Conservation (phyloP, 1,140 invertebrate genomes). For the Aphaenogaster ashmeadi region DNA sequence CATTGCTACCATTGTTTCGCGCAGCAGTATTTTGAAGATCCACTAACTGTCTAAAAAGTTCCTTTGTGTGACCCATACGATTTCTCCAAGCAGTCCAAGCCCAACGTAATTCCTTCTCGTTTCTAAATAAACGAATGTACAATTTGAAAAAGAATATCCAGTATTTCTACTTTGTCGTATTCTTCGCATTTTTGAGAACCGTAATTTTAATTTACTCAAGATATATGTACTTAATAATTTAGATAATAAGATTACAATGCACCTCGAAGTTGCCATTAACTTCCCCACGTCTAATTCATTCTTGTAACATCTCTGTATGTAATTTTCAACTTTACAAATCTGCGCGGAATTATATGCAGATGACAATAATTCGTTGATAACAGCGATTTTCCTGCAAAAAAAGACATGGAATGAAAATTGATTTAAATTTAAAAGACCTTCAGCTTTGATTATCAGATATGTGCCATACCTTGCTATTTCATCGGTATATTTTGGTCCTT, state of each 20-base stretch:
- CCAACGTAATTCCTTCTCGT: constrained; percentile 78
- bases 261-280: constrained; percentile 46
- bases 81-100: constrained; percentile 84
- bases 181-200: neutral
- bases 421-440: neutral
- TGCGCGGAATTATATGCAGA: neutral
- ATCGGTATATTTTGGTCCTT: constrained; percentile 21
- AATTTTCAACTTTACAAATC: constrained; percentile 30
- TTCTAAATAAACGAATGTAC: constrained; percentile 61
- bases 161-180: neutral
- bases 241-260: neutral
- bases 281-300: constrained; percentile 1
- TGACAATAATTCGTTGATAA: neutral
- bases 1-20: constrained; percentile 12
- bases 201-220: neutral
- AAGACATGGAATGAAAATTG: neutral
- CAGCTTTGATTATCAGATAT: neutral
- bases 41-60: constrained; percentile 79
- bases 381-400: neutral
- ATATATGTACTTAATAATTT: neutral
- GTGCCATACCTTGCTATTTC: constrained; percentile 14
- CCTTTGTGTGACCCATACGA: constrained; percentile 84
- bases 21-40: constrained; percentile 42
- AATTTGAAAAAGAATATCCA: neutral
- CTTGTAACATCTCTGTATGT: neutral